Percentiles rank a stretch among this genome's conserved stretches.
phyloP scores from a whole-genome alignment of 2,888 invertebrate species.

The Listrodromus nycthemerus region DNA sequence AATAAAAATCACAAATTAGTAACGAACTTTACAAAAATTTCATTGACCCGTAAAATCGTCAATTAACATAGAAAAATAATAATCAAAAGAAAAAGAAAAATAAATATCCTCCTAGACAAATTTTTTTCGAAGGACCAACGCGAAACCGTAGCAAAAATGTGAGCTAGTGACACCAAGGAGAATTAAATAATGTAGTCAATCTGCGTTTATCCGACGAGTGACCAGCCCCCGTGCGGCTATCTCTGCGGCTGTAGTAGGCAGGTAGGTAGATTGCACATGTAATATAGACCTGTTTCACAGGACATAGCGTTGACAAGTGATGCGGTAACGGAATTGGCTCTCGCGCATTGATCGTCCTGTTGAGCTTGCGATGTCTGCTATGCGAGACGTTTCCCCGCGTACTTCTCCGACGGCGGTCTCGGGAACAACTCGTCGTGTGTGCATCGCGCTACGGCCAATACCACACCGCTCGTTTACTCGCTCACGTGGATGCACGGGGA shows the following conservation, averaged over 20 bases:
- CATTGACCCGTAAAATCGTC: too few relatives aligned
- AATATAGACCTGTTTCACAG: slow-evolving; percentile 77
- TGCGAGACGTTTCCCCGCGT: slow-evolving; percentile 30
- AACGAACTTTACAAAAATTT: too few relatives aligned
- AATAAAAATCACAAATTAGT: too few relatives aligned
- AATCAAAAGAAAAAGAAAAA: too few relatives aligned
- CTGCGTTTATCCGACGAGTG: slow-evolving; percentile 19
- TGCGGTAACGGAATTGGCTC: slow-evolving; percentile 78
- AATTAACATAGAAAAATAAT: too few relatives aligned
- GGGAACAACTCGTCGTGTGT: not conserved
- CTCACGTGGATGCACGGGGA: slow-evolving; percentile 3
- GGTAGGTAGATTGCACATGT: slow-evolving; percentile 63
- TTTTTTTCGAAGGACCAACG: slow-evolving; percentile 25
- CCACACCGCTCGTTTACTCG: slow-evolving; percentile 13
- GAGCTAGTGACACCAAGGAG: not conserved
- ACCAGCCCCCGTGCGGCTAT: slow-evolving; percentile 44
- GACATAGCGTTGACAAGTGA: slow-evolving; percentile 79
- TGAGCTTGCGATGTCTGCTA: slow-evolving; percentile 37
- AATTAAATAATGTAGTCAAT: slow-evolving; percentile 39
- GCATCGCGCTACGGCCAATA: not conserved
- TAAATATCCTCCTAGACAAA: too few relatives aligned
- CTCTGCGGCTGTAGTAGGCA: slow-evolving; percentile 22
- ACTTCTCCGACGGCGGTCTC: not conserved
- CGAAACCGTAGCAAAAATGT: slow-evolving; percentile 47
- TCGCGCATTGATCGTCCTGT: slow-evolving; percentile 61